Base-by-base conservation (phyloP, 37 sponge, comb jelly and placozoan species). In the Halisarca cf. caerulea region DNA sequence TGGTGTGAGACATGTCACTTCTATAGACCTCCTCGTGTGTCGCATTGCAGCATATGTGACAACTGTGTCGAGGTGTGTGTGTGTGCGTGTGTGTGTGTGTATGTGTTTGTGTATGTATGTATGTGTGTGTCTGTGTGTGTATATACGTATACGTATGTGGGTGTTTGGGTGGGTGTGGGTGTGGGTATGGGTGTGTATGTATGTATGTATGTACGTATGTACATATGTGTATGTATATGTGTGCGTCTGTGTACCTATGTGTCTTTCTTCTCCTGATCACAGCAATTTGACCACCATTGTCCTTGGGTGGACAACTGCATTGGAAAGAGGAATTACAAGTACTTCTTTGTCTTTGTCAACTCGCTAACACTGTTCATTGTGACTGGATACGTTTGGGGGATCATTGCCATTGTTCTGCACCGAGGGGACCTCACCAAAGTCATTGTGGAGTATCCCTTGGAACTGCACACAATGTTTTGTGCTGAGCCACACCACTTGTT, bases 241-340 rank as follows among this genome's bases (percentile, higher is more conserved):
- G 51, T 47, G 51, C 11, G 51, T 47, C 6, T 47, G 51, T 47
- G 51, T 47, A 11, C 11, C 9, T 47, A 11, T 47, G 51, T 47
- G 11, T 47, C 28, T 30, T 64, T 80, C 14, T 41, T 18, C 39
- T 43, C 51, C 42, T 64, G 35, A 7, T 27, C 45, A 2, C 86
- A 98, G 98, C 85, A 90, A 2, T 99, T 99, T 86, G 99, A 99
- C 86, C 99, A 99, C 54, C 99, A 99, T 73, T 99, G 99, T 77
- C 99, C 99, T 5, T 99, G 99, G 99, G 94, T 99, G 45, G 93
- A 99, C 89, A 99, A 99, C 91, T 99, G 99, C 73, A 83, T 99
- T 57, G 99, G 99, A 21, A 87, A 85, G 47, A 78, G 99, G 39
- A 99, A 99, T 86, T 99, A 99, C 88, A 92, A 92, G 61, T 95